Evolutionary conservation across 1,140 invertebrate species (phyloP).

Genomic region (Homarus americanus): DNA sequence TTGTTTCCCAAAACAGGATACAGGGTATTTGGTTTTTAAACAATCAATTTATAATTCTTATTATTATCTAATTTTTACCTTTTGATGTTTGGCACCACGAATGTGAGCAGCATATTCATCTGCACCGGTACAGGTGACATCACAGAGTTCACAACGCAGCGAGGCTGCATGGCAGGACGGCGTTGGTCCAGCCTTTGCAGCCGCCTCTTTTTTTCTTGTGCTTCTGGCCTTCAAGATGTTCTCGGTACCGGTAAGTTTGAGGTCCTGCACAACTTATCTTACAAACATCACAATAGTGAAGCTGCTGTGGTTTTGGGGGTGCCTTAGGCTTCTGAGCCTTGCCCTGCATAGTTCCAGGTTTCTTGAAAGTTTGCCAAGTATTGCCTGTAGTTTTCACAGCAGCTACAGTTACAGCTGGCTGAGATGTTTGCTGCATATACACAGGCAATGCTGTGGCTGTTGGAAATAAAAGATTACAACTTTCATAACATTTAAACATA

Average conservation of each 20-base stretch:
- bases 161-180: constrained; percentile 84
- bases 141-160: constrained; percentile 88
- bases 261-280: constrained; percentile 98
- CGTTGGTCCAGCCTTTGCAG: constrained; percentile 84
- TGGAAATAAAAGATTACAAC: no score
- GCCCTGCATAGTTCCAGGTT: constrained; percentile 64
- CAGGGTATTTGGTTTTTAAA: no score
- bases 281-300: constrained; percentile 97
- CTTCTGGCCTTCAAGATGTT: constrained; percentile 98
- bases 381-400: constrained; percentile 70
- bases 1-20: no score
- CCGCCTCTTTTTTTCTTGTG: constrained; percentile 98
- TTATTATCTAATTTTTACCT: constrained; percentile 81
- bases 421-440: constrained; percentile 70
- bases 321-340: constrained; percentile 86
- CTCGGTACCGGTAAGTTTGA: constrained; percentile 84
- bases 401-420: constrained; percentile 53
- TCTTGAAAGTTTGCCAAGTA: constrained; percentile 74
- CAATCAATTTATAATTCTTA: no score
- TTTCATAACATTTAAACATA: no score
- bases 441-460: constrained; percentile 34
- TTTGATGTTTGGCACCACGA: constrained; percentile 97
- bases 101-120: constrained; percentile 99
- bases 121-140: constrained; percentile 97
- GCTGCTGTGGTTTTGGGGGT: constrained; percentile 91